A percentile compares a stretch with the other conserved stretches of the same genome.
These are phyloP conservation scores for Leptinotarsa haldemani DNA, from an alignment of 2,888 invertebrate species.

Conservation along the genomic window DNA sequence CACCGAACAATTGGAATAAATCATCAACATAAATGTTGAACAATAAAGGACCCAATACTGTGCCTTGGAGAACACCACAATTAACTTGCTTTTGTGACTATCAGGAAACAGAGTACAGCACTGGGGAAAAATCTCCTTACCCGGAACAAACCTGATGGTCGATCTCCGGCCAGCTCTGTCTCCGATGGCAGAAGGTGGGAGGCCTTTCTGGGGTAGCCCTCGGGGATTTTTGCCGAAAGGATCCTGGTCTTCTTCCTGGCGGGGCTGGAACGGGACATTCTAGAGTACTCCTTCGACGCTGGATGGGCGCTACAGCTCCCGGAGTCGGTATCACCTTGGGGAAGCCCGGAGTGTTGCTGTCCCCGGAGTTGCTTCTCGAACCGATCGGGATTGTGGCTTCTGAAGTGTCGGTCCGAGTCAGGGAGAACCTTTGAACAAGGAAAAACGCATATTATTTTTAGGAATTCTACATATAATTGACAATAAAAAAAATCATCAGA, in stretches of 20 bases:
- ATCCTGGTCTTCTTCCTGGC: slow-evolving; percentile 65
- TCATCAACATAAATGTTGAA: too few relatives aligned
- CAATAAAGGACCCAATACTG: too few relatives aligned
- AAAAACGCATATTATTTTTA: neutral
- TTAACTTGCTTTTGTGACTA: too few relatives aligned
- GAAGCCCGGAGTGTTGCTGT: slow-evolving; percentile 70
- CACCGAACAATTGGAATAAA: too few relatives aligned
- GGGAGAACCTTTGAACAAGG: slow-evolving; percentile 61
- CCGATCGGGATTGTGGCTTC: slow-evolving; percentile 56
- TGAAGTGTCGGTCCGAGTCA: slow-evolving; percentile 61
- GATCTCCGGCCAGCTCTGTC: slow-evolving; percentile 87
- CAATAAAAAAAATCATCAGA: too few relatives aligned
- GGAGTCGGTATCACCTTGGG: slow-evolving; percentile 80
- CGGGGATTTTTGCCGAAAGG: slow-evolving; percentile 68
- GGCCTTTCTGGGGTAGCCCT: slow-evolving; percentile 72
- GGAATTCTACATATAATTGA: too few relatives aligned
- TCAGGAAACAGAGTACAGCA: too few relatives aligned
- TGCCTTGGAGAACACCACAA: too few relatives aligned
- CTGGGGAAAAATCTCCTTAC: slow-evolving; percentile 67
- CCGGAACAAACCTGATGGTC: slow-evolving; percentile 86
- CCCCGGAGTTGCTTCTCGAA: slow-evolving; percentile 63
- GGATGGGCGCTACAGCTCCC: slow-evolving; percentile 71
- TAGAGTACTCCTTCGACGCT: slow-evolving; percentile 72
- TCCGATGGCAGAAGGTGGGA: slow-evolving; percentile 81
- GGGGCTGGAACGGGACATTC: slow-evolving; percentile 66